Conservation (phyloP, 2,888 invertebrate genomes). For the Synergus umbraculus region DNA sequence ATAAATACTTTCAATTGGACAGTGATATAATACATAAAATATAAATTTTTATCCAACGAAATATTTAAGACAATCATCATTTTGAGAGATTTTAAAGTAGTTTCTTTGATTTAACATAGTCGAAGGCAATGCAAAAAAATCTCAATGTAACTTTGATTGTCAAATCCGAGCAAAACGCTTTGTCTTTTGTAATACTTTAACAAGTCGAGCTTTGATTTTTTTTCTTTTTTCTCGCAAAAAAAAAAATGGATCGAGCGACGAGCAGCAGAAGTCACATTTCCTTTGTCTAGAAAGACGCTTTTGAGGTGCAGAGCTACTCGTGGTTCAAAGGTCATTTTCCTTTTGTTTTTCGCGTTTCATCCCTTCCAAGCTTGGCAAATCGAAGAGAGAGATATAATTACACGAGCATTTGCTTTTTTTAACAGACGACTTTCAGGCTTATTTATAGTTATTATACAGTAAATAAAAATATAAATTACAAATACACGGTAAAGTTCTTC, state of each 20-base stretch:
- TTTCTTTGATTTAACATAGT: neutral
- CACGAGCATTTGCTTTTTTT: neutral
- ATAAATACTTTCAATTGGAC: too few species aligned
- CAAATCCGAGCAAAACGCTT: neutral
- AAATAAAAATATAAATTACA: too few species aligned
- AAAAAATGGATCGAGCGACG: slow-evolving; percentile 6
- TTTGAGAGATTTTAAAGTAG: neutral
- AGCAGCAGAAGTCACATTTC: neutral
- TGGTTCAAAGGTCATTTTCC: slow-evolving; percentile 18
- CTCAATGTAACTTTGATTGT: slow-evolving; percentile 11
- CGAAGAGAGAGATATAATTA: slow-evolving; percentile 4
- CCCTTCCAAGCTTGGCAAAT: neutral
- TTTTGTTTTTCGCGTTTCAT: slow-evolving; percentile 21
- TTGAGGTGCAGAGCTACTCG: slow-evolving; percentile 21
- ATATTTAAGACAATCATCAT: neutral
- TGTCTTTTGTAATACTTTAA: slow-evolving; percentile 1
- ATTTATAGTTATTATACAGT: too few species aligned
- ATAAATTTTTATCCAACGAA: too few species aligned
- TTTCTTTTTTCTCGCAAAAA: neutral
- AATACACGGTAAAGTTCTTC: too few species aligned
- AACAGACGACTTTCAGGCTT: too few species aligned
- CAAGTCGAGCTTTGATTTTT: neutral
- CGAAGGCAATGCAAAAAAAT: slow-evolving; percentile 10
- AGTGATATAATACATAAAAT: too few species aligned
- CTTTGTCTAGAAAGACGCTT: slow-evolving; percentile 30